A percentile compares a stretch with the other conserved stretches of the same genome.
Conservation (phyloP, 2,113 vertebrate genomes). For the Lonchura striata region DNA sequence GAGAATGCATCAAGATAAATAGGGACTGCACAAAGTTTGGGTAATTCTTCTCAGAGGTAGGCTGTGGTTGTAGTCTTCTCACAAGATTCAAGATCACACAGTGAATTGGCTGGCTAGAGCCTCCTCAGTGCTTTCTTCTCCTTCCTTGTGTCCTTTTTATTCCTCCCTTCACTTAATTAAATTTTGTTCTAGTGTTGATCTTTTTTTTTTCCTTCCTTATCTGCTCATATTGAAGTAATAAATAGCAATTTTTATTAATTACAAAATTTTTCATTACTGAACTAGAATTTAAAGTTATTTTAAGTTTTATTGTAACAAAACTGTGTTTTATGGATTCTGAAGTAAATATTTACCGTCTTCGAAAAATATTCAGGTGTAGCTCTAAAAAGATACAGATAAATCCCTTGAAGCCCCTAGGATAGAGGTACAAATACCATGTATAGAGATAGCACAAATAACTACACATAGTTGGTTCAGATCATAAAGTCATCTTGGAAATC, state of each 20-base stretch:
- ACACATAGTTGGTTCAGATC: not conserved
- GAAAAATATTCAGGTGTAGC: not conserved
- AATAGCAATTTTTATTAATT: not conserved
- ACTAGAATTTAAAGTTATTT: not conserved
- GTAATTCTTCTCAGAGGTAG: not conserved
- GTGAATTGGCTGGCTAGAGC: not conserved
- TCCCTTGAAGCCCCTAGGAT: not conserved
- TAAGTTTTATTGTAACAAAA: not conserved
- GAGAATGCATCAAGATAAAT: not conserved
- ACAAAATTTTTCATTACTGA: not conserved
- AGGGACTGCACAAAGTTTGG: not conserved
- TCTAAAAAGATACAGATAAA: not conserved
- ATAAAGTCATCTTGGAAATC: slow-evolving; percentile 28
- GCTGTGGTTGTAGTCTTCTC: not conserved
- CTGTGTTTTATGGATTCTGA: not conserved
- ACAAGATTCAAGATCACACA: not conserved
- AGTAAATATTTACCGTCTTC: not conserved
- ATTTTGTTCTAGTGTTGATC: not conserved
- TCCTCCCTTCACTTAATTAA: not conserved
- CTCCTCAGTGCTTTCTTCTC: not conserved
- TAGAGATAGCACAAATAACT: not conserved
- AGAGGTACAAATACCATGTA: not conserved
- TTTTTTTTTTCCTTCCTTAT: not conserved
- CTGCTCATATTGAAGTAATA: not conserved
- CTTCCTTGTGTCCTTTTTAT: not conserved